Conservation (phyloP, 2,888 invertebrate species). For the Pasiphila rectangulata region DNA sequence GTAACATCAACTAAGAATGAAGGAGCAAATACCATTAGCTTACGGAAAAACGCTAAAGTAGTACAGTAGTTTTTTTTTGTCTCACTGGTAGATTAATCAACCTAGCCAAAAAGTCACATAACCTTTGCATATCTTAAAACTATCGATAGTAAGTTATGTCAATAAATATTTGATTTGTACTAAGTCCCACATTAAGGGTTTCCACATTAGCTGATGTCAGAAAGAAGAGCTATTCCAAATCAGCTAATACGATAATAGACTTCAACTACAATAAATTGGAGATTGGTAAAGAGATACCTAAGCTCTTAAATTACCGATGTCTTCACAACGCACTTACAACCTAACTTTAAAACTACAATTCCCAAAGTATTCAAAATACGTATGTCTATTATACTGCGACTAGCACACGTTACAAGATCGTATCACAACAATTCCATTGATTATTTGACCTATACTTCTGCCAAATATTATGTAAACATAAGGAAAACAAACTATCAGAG, state of each 20-base stretch:
- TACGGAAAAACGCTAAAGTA: too few relatives aligned
- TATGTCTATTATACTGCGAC: slow-evolving; percentile 16
- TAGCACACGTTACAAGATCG: slow-evolving; percentile 13
- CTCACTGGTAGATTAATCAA: too few relatives aligned
- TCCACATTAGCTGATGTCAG: slow-evolving; percentile 4
- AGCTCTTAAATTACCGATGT: slow-evolving; percentile 16
- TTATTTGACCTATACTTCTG: not conserved
- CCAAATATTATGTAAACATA: not conserved
- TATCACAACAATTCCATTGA: slow-evolving; percentile 11
- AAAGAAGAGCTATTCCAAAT: slow-evolving; percentile 2
- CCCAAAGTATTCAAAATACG: slow-evolving; percentile 15
- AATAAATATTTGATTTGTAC: not conserved
- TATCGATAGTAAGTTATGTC: too few relatives aligned
- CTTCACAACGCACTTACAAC: slow-evolving; percentile 11
- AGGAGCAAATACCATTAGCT: not conserved
- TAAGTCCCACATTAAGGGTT: not conserved
- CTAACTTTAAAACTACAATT: slow-evolving; percentile 6
- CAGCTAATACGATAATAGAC: slow-evolving; percentile 7
- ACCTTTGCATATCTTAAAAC: too few relatives aligned
- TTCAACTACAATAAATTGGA: slow-evolving; percentile 2
- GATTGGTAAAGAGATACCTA: slow-evolving; percentile 14
- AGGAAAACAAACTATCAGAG: too few relatives aligned
- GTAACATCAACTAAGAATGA: not conserved
- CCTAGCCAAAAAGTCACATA: too few relatives aligned
- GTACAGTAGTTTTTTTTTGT: too few relatives aligned